Evolutionary conservation across 2,888 invertebrate genomes (phyloP).

Genomic region (Adelphocoris suturalis): DNA sequence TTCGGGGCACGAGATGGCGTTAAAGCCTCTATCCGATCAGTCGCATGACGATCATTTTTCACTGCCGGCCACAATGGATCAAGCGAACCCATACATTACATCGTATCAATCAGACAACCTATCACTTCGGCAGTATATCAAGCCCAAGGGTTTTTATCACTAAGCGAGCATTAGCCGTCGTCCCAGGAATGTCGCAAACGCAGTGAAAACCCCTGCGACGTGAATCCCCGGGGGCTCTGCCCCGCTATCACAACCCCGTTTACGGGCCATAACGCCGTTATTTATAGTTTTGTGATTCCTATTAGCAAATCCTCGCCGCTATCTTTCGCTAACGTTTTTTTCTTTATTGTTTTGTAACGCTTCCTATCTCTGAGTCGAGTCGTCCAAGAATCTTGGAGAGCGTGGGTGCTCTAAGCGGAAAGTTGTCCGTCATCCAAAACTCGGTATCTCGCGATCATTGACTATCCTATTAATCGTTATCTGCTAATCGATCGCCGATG

Average conservation of each 20-base stretch:
- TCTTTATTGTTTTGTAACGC: conserved; percentile 53
- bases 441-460: too few species aligned
- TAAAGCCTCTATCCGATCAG: not conserved
- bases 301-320: conserved; percentile 65
- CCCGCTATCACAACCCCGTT: conserved; percentile 34
- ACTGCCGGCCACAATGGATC: not conserved
- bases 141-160: conserved; percentile 15
- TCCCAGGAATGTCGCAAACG: conserved; percentile 53
- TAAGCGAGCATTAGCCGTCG: conserved; percentile 23
- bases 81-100: conserved; percentile 38
- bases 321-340: conserved; percentile 49
- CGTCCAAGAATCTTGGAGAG: not conserved
- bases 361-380: conserved; percentile 56
- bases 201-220: conserved; percentile 49
- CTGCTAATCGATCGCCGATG: not conserved
- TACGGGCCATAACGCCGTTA: conserved; percentile 58
- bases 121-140: conserved; percentile 51
- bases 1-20: conserved; percentile 10
- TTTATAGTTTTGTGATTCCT: conserved; percentile 67
- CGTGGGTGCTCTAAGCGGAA: conserved; percentile 51
- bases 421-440: not conserved
- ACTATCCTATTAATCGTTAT: not conserved
- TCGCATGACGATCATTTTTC: conserved; percentile 34
- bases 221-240: conserved; percentile 61
- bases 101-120: conserved; percentile 49